A percentile compares a stretch with the other conserved stretches of the same genome.
phyloP scores from a whole-genome alignment of 2,888 invertebrate species.

The Cephus spinipes region DNA sequence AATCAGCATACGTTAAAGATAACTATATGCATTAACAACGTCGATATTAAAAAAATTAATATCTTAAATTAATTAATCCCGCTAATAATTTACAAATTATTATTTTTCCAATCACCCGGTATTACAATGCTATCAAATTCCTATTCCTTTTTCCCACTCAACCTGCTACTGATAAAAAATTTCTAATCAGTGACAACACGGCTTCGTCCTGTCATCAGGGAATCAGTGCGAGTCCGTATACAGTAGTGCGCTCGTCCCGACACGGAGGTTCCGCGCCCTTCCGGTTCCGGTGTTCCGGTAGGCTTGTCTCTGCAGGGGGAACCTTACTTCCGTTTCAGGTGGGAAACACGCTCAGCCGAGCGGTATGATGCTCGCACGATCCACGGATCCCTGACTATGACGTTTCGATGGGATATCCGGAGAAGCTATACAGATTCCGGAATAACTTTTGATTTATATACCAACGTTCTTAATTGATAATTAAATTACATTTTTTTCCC shows the following conservation, averaged over 20 bases:
- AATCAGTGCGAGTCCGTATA: constrained; percentile 61
- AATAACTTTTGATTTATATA: not conserved
- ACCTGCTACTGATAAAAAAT: not conserved
- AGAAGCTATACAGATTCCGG: not conserved
- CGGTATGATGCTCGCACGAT: constrained; percentile 24
- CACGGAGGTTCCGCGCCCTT: constrained; percentile 64
- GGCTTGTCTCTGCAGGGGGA: constrained; percentile 54
- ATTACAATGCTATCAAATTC: not conserved
- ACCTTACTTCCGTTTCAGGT: constrained; percentile 38
- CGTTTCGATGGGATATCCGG: not conserved
- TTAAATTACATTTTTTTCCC: not conserved
- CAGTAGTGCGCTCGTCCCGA: constrained; percentile 42
- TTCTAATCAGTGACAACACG: not conserved
- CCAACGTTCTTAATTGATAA: not conserved
- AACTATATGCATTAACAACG: not conserved
- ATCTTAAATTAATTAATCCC: not conserved
- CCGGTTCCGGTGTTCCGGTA: constrained; percentile 68
- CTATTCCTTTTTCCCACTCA: not conserved
- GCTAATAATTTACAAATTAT: not conserved
- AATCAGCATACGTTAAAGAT: constrained; percentile 41
- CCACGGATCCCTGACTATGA: constrained; percentile 4
- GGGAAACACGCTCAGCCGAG: constrained; percentile 65
- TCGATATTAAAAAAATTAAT: not conserved
- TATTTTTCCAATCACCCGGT: not conserved
- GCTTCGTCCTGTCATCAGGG: constrained; percentile 50